These are phyloP conservation scores for Manduca sexta DNA, from an alignment of 1,140 invertebrate species.

Conservation along the genomic window DNA sequence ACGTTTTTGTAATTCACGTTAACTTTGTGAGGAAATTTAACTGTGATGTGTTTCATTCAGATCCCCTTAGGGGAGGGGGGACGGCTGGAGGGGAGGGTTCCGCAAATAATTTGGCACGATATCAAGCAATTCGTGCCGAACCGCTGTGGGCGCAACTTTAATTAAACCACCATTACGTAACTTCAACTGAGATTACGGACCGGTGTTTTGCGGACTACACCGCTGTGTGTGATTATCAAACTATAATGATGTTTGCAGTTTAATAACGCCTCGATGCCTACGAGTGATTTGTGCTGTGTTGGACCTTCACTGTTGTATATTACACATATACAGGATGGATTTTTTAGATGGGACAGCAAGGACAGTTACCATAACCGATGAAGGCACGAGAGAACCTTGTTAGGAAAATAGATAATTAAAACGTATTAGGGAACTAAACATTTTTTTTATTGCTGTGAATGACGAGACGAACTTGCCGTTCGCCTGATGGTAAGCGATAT, in stretches of 20 bases:
- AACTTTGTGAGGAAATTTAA: no score
- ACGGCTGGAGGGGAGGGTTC: neutral
- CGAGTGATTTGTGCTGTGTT: neutral
- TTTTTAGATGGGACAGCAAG: no score
- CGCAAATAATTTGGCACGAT: constrained; percentile 32
- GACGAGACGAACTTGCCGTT: no score
- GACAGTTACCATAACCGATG: no score
- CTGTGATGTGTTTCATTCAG: neutral
- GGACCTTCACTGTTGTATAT: no score
- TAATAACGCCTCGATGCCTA: neutral
- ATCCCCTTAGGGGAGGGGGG: neutral
- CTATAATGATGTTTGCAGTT: neutral
- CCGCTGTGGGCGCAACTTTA: constrained; percentile 29
- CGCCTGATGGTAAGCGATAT: no score
- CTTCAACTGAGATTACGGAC: constrained; percentile 9
- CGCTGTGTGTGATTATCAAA: neutral
- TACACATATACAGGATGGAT: no score
- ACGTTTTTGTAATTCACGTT: no score
- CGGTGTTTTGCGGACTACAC: neutral
- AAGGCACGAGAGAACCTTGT: no score
- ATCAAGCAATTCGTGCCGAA: constrained; percentile 17
- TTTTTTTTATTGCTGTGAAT: no score
- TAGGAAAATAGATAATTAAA: no score
- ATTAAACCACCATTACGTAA: constrained; percentile 48
- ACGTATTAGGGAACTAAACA: no score